Base-by-base conservation (phyloP, 1,140 invertebrate species). In the Pygmarrhopalites habei region DNA sequence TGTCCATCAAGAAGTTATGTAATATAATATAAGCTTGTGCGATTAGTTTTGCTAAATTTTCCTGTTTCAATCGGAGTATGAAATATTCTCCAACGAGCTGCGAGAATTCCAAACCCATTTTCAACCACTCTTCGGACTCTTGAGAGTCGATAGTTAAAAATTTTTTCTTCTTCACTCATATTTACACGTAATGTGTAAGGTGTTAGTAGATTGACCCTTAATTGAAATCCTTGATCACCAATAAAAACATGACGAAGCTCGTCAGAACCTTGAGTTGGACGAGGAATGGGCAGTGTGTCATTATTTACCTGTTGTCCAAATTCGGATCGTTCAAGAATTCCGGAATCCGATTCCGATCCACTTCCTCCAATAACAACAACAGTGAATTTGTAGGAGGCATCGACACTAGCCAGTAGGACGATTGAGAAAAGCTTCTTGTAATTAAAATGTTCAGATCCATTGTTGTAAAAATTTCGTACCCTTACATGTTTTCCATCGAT, bases 191-290 rank as follows among this genome's bases (percentile, higher is more conserved):
- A 64, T 32, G 74, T 67, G 65, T 75, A 81, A 66, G 77, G 79
- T 49, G 74, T 75, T 73, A 80, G 73, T 67, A 80, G 44, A 62
- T 76, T 73, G 10, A 68, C 61, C 35, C 59, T 71, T 59, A 81
- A 61, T 26, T 73, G 72, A 73, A 79, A 81, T 58, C 77, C 76
- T 64, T 79, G 77, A 73, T 81, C 78, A 29, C 74, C 79, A 41
- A 80, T 23, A 58, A 58, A 30, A 1, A 58, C 56, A 25, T 25
- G 30, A 41, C 14, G 19, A 32, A n/a, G n/a, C 1, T 1, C 2
- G 15, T n/a, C 46, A 47, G 2, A 47, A 21, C 12, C 19, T 47
- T n/a, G 3, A 46, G 5, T 35, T 35, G 49, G 17, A 43, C 67
- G 44, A 65, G 60, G 49, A n/a, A n/a, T n/a, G n/a, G n/a, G n/a